Percentiles rank a stretch among this genome's conserved stretches.
phyloP scores from a whole-genome alignment of 2,113 vertebrate species.

The Pteruthius melanotis region DNA sequence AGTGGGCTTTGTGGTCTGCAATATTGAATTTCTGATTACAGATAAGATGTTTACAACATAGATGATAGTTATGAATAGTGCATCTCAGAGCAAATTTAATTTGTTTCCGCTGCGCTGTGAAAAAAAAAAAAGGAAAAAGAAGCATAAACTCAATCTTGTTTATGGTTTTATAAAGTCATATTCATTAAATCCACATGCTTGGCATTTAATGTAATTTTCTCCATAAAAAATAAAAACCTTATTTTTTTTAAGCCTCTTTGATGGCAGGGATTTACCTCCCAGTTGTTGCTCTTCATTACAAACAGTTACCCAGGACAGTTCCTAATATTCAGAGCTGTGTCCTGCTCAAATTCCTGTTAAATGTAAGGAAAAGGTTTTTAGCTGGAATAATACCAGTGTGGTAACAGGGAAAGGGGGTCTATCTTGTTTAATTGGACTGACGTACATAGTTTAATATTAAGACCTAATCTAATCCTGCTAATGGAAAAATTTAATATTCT shows the following conservation, averaged over 20 bases:
- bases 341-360: background rate
- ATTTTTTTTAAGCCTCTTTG: conserved; percentile 16
- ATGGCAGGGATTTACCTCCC: background rate
- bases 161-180: conserved; percentile 21
- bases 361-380: conserved; percentile 1
- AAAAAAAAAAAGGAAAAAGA: background rate
- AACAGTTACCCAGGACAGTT: background rate
- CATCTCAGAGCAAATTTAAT: conserved; percentile 10
- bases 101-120: background rate
- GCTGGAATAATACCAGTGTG: background rate
- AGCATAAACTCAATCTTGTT: background rate
- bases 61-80: background rate
- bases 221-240: conserved; percentile 17
- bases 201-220: conserved; percentile 4
- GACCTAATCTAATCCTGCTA: conserved; percentile 55
- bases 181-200: conserved; percentile 22
- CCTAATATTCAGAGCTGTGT: background rate
- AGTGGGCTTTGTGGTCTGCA: background rate
- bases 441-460: conserved; percentile 48
- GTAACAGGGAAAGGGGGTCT: background rate
- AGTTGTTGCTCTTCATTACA: background rate
- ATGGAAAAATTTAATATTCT: conserved; percentile 65
- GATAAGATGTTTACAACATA: background rate
- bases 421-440: conserved; percentile 43
- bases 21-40: background rate